Conservation (phyloP, 37 sponge, comb jelly and placozoan genomes). For the Chondrosia reniformis region DNA sequence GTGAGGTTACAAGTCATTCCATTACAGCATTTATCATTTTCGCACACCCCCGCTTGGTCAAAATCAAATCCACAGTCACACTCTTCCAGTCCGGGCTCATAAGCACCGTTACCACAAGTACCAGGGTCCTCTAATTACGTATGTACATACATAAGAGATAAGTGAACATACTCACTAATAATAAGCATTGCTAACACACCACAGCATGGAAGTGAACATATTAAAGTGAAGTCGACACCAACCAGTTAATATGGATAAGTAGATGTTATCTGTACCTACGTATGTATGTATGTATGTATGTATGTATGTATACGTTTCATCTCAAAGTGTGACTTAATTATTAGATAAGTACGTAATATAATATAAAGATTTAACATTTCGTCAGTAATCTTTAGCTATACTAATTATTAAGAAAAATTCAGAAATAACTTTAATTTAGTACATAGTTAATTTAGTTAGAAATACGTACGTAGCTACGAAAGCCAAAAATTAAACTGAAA, state of each 20-base stretch:
- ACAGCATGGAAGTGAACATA: too few relatives aligned
- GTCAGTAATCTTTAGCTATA: too few relatives aligned
- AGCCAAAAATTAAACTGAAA: too few relatives aligned
- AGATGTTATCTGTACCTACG: not conserved
- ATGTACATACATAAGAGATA: not conserved
- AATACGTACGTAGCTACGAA: too few relatives aligned
- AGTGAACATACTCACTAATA: not conserved
- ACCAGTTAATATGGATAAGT: too few relatives aligned
- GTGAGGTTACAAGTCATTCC: conserved; percentile 36
- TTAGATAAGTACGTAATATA: too few relatives aligned
- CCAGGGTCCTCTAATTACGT: conserved; percentile 25
- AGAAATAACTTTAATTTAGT: too few relatives aligned
- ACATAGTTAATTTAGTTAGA: too few relatives aligned
- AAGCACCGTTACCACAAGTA: conserved; percentile 63
- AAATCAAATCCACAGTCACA: conserved; percentile 64
- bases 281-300: not conserved
- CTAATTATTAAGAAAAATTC: too few relatives aligned
- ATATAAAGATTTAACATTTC: too few relatives aligned
- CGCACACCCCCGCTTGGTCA: conserved; percentile 7
- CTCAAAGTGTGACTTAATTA: too few relatives aligned
- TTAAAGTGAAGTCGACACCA: too few relatives aligned
- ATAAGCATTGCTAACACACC: not conserved
- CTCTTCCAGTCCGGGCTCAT: conserved; percentile 56
- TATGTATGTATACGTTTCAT: not conserved
- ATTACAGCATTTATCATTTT: conserved; percentile 55